Conservation (phyloP, 2,888 invertebrate species). For the Caenorhabditis becei region DNA sequence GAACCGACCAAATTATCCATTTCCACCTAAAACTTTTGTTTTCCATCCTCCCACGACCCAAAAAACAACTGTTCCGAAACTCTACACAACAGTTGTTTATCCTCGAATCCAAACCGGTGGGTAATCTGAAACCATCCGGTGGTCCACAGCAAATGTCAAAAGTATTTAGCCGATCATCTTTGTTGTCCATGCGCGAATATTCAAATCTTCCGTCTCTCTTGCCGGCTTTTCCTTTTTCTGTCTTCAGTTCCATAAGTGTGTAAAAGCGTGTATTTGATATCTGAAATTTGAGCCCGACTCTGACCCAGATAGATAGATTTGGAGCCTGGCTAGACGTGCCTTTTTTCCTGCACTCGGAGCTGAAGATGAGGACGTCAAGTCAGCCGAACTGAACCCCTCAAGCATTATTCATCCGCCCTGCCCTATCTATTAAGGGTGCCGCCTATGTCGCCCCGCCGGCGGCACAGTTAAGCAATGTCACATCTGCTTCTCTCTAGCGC, state of each 20-base stretch:
- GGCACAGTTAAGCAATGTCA: constrained; percentile 52
- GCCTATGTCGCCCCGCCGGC: constrained; percentile 19
- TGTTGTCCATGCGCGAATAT: constrained; percentile 32
- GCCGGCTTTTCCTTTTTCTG: neutral
- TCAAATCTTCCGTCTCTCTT: constrained; percentile 20
- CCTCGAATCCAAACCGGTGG: constrained; percentile 35
- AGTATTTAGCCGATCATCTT: constrained; percentile 40
- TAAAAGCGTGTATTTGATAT: constrained; percentile 60
- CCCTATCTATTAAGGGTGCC: constrained; percentile 53
- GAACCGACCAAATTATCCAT: neutral
- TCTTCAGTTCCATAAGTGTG: constrained; percentile 38
- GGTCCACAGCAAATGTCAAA: constrained; percentile 39
- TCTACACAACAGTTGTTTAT: constrained; percentile 18
- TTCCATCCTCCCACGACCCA: neutral
- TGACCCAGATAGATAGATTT: constrained; percentile 21
- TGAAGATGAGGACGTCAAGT: constrained; percentile 22
- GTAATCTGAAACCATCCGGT: constrained; percentile 39
- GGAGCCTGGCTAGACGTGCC: constrained; percentile 20
- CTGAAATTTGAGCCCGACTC: constrained; percentile 34
- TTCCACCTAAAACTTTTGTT: neutral
- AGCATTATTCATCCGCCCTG: constrained; percentile 38
- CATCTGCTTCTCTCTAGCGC: constrained; percentile 47
- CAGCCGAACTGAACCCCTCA: constrained; percentile 14
- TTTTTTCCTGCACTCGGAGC: constrained; percentile 20
- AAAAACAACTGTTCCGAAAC: constrained; percentile 23